Base-by-base conservation (phyloP, 2,113 vertebrate genomes). In the Microtus montanus region DNA sequence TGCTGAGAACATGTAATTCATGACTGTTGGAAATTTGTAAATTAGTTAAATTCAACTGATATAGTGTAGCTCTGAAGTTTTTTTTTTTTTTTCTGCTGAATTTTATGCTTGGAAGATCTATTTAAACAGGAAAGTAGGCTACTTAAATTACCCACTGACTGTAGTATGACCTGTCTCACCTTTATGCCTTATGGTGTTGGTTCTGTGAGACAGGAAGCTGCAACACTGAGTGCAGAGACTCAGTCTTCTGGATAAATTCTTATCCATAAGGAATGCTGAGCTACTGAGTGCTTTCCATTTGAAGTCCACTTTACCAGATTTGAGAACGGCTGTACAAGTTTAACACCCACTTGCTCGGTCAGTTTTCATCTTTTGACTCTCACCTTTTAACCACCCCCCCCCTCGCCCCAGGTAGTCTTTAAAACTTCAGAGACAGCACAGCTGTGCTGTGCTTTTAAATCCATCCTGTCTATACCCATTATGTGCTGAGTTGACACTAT, bases 311-410 rank as follows among this genome's bases (percentile, higher is more conserved):
- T 61, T 28, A n/a, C 52, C 1, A 70, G 20, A 26, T n/a, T 38
- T 71, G 47, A 71, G 35, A n/a, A 52, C 14, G 13, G 49, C 49
- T 54, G 52, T 26, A 3, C 33, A 24, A 35, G 13, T 28, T 38
- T 24, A 35, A 28, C 11, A 54, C 7, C 47, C 7, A 38, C 54
- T 38, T 38, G 47, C 13, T 73, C 54, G 33, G 47, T 49, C 11
- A 22, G 24, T 10, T 87, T 71, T 35, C 47, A 28, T 71, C 22
- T n/a, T 70, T 54, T 14, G 14, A 87, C 20, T 49, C 20, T 86
- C 30, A 8, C 11, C 44, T 14, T 80, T 3, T 83, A 6, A 0
- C 5, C 14, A 41, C 5, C 2, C 0, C 3, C 0, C 85, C 24
- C 30, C 1, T 2, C 1, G 0, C 85, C 20, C 17, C 41, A 41